Percentiles rank a stretch among this genome's conserved stretches.
Conservation (phyloP, 1,140 invertebrate genomes). For the Heterodera carotae region DNA sequence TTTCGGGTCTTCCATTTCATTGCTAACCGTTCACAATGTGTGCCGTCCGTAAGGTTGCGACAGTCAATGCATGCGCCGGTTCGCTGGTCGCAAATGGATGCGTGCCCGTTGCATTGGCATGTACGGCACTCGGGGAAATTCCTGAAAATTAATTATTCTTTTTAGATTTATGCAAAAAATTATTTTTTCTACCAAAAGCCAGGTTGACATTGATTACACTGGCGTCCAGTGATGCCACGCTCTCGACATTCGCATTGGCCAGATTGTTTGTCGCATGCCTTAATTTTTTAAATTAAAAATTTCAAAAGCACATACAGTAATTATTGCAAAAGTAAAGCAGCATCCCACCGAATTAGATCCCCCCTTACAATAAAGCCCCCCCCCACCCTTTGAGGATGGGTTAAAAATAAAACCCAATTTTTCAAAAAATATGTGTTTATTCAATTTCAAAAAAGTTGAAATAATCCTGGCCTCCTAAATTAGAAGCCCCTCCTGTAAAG, state of each 20-base stretch:
- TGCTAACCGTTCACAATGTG: slow-evolving; percentile 78
- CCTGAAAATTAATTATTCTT: not conserved
- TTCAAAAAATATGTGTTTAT: too few species aligned
- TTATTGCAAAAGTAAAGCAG: too few species aligned
- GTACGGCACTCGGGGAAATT: slow-evolving; percentile 88
- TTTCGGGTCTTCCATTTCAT: too few species aligned
- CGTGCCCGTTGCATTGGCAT: slow-evolving; percentile 95
- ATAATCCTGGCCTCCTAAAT: too few species aligned
- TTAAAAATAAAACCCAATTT: too few species aligned
- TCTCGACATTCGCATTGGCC: slow-evolving; percentile 89
- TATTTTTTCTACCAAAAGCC: slow-evolving; percentile 77
- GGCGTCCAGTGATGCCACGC: slow-evolving; percentile 85
- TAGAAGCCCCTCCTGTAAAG: too few species aligned
- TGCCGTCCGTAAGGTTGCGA: slow-evolving; percentile 81
- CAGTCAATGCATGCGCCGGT: slow-evolving; percentile 90
- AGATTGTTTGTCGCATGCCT: slow-evolving; percentile 78
- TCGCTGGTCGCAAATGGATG: slow-evolving; percentile 84
- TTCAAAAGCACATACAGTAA: too few species aligned
- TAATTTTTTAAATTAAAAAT: not conserved
- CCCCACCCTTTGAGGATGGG: too few species aligned
- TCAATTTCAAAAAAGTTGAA: too few species aligned
- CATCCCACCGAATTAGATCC: too few species aligned
- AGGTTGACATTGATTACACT: slow-evolving; percentile 89
- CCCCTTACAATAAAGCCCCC: too few species aligned
- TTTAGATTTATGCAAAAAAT: not conserved